Evolutionary conservation across 2,797 vertebrate species (phyloP).

Genomic region (Siniperca undulata): DNA sequence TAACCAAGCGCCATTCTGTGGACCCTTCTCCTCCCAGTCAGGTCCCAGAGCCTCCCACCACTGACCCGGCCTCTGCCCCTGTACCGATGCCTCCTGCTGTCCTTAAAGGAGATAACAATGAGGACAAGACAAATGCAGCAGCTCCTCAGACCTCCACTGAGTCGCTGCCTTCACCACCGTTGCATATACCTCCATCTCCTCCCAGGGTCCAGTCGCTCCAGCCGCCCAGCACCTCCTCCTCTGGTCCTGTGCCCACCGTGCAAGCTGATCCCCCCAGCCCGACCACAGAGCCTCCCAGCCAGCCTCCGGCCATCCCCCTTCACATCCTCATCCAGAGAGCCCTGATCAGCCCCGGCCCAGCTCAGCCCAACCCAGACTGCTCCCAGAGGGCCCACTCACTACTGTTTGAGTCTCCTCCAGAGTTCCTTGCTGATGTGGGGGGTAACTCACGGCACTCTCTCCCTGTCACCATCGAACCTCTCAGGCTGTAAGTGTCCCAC

Average conservation of each 20-base stretch:
- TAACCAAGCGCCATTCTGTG: constrained; percentile 72
- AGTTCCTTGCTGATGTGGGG: constrained; percentile 71
- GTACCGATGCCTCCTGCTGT: constrained; percentile 26
- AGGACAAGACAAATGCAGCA: constrained; percentile 38
- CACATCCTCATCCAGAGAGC: constrained; percentile 96
- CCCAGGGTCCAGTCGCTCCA: constrained; percentile 64
- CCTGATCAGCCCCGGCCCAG: constrained; percentile 87
- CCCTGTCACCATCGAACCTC: constrained; percentile 94
- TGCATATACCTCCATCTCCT: constrained; percentile 78
- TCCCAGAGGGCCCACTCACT: constrained; percentile 92
- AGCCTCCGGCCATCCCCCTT: constrained; percentile 87
- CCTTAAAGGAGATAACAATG: constrained; percentile 44
- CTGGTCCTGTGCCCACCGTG: constrained; percentile 45
- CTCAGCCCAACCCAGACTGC: constrained; percentile 83
- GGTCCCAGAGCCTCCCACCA: constrained; percentile 40
- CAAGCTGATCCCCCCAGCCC: constrained; percentile 76
- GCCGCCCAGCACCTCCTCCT: constrained; percentile 38
- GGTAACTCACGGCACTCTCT: constrained; percentile 85
- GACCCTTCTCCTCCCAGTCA: constrained; percentile 76
- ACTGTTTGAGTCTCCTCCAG: constrained; percentile 89
- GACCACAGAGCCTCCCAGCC: constrained; percentile 78
- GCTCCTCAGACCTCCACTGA: constrained; percentile 15
- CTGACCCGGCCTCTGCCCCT: background rate
- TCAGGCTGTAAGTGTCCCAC: constrained; percentile 92
- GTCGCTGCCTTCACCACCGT: constrained; percentile 32